These are phyloP conservation scores for Osedax fenrisi DNA, from an alignment of 2,888 invertebrate genomes.

Conservation along the genomic window DNA sequence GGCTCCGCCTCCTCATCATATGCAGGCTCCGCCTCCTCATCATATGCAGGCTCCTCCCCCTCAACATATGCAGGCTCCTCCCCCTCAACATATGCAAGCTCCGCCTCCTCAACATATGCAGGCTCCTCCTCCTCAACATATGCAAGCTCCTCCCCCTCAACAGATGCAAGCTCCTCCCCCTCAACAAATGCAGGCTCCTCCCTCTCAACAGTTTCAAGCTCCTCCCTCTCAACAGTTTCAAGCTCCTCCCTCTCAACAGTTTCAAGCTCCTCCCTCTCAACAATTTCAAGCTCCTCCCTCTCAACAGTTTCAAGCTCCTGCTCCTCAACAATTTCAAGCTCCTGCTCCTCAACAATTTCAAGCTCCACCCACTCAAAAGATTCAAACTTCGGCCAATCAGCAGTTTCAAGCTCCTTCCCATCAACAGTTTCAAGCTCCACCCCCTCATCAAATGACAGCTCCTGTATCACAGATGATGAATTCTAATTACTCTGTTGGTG, in stretches of 20 bases:
- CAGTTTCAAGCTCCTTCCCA: not conserved
- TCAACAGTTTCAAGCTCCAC: not conserved
- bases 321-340: not conserved
- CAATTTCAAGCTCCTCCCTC: not conserved
- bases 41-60: not conserved
- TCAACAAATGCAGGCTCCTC: not conserved
- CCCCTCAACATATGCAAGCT: not conserved
- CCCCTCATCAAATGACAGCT: not conserved
- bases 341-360: not conserved
- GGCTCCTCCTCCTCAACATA: not conserved
- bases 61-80: not conserved
- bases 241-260: not conserved
- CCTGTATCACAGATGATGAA: no score
- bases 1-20: not conserved
- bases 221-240: not conserved
- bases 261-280: not conserved
- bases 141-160: not conserved
- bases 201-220: not conserved
- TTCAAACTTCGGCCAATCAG: not conserved
- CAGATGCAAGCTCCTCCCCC: not conserved
- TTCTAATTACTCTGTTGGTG: no score
- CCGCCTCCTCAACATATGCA: not conserved
- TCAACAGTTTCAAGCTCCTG: not conserved
- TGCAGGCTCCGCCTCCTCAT: not conserved
- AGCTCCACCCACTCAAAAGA: not conserved